These are phyloP conservation scores for Phymastichus coffea DNA, from an alignment of 1,140 invertebrate genomes.

Conservation along the genomic window DNA sequence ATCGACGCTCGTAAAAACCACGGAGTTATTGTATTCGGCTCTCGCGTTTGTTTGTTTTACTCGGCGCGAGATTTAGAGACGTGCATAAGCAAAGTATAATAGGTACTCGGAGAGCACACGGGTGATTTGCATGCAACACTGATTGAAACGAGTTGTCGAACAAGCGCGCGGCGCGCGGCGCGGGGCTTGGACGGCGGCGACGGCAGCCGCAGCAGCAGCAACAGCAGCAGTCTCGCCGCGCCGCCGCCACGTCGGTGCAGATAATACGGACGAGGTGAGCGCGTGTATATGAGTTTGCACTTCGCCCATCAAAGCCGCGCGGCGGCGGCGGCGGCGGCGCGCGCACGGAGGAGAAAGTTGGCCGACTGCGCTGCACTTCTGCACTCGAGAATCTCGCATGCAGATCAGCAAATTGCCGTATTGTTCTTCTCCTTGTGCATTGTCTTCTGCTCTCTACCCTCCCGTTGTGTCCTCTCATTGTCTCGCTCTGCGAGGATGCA, in stretches of 20 bases:
- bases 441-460: conserved; percentile 1
- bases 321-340: no score
- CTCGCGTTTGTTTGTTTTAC: conserved; percentile 5
- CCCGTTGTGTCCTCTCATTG: neutral
- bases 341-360: neutral
- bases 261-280: no score
- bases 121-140: conserved; percentile 20
- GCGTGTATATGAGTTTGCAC: no score
- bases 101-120: neutral
- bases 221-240: neutral
- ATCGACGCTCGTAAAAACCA: neutral
- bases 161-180: conserved; percentile 14
- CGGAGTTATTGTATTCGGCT: neutral
- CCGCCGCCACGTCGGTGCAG: neutral
- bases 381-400: conserved; percentile 2
- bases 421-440: conserved; percentile 13
- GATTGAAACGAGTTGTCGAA: conserved; percentile 26
- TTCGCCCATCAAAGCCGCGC: no score
- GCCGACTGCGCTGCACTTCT: neutral
- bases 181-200: no score
- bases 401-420: conserved; percentile 24
- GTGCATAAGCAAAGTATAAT: neutral
- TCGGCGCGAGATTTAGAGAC: neutral
- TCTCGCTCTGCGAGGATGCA: neutral
- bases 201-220: no score